Conservation (phyloP, 1,140 invertebrate species). For the Venturia canescens region DNA sequence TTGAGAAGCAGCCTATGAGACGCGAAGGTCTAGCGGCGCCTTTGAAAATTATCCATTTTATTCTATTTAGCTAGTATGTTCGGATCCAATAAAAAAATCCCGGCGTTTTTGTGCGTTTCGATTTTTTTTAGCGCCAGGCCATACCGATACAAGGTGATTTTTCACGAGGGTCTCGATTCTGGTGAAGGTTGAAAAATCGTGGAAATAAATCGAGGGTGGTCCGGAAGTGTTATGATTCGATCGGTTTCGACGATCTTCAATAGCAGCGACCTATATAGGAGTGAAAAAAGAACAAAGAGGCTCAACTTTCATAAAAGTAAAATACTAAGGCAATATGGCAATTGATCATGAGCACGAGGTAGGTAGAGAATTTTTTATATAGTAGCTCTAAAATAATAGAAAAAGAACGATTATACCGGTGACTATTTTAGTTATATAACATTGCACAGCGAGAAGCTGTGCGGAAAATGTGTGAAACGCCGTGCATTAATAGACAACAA, state of each 20-base stretch:
- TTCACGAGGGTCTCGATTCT: not conserved
- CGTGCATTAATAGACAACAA: no score
- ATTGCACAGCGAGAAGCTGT: no score
- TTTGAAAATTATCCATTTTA: slow-evolving; percentile 45
- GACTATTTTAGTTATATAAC: no score
- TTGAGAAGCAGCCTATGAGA: not conserved
- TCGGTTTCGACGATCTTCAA: slow-evolving; percentile 22
- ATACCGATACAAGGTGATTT: not conserved
- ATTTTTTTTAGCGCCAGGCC: not conserved
- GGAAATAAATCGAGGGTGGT: slow-evolving; percentile 30
- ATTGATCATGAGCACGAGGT: not conserved
- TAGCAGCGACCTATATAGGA: not conserved
- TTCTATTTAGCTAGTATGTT: slow-evolving; percentile 33
- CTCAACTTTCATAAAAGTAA: slow-evolving; percentile 28
- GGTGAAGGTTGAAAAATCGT: not conserved
- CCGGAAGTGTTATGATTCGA: slow-evolving; percentile 27
- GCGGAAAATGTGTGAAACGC: no score
- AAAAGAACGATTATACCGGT: not conserved
- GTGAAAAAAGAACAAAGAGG: slow-evolving; percentile 7
- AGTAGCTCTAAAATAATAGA: not conserved
- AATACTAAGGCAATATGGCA: slow-evolving; percentile 22
- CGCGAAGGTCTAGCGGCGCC: not conserved
- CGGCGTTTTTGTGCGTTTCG: not conserved
- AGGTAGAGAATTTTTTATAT: slow-evolving; percentile 2
- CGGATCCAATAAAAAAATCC: not conserved